Percentiles rank a stretch among this genome's conserved stretches.
These are phyloP conservation scores for Athetis lepigone DNA, from an alignment of 2,888 invertebrate species.

Conservation along the genomic window DNA sequence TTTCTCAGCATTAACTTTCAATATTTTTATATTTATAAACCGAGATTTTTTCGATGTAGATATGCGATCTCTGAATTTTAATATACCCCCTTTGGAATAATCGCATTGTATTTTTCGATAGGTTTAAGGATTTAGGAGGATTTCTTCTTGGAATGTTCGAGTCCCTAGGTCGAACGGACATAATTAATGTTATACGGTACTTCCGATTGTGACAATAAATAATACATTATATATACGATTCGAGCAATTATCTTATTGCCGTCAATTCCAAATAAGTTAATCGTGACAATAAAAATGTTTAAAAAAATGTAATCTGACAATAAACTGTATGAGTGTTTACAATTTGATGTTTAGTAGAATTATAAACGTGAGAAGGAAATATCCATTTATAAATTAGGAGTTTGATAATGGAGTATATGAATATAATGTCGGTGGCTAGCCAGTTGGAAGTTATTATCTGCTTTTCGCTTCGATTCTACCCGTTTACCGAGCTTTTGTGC, in stretches of 20 bases:
- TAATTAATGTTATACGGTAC: constrained; percentile 63
- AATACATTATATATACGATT: constrained; percentile 76
- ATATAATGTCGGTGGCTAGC: constrained; percentile 58
- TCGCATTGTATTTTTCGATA: constrained; percentile 86
- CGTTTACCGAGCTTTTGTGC: constrained; percentile 45
- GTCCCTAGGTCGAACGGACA: constrained; percentile 55
- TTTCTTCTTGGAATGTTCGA: constrained; percentile 66
- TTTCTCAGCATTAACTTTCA: constrained; percentile 77
- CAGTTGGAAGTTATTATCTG: constrained; percentile 57
- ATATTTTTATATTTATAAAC: constrained; percentile 83
- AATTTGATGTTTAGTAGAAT: constrained; percentile 79
- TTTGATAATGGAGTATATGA: constrained; percentile 62
- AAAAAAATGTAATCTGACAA: constrained; percentile 75
- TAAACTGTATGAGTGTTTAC: constrained; percentile 77
- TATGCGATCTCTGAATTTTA: constrained; percentile 77
- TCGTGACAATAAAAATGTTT: constrained; percentile 75
- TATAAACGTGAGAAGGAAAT: constrained; percentile 69
- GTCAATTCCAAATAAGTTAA: constrained; percentile 83
- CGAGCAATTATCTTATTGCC: constrained; percentile 82
- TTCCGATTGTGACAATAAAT: constrained; percentile 82
- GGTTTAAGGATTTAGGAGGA: constrained; percentile 77
- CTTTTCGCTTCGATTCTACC: constrained; percentile 67
- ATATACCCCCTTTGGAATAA: constrained; percentile 79
- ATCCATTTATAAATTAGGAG: constrained; percentile 65
- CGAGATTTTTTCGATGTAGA: constrained; percentile 80